Conservation (phyloP, 1,140 invertebrate genomes). For the Penaeus chinensis region DNA sequence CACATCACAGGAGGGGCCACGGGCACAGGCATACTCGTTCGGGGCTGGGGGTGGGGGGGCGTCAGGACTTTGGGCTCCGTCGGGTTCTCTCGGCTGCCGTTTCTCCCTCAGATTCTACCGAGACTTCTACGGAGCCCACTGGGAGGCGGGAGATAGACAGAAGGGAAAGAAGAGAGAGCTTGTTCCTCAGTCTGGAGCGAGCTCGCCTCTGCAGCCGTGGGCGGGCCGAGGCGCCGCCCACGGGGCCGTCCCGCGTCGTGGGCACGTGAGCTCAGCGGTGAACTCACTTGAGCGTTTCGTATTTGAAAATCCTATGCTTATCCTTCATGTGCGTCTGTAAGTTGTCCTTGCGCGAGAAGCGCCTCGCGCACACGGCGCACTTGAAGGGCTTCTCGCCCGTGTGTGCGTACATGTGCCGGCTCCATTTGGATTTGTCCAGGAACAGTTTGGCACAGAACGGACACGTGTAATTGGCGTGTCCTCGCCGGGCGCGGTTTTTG, state of each 20-base stretch:
- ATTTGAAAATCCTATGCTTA: conserved; percentile 50
- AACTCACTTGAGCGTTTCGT: not conserved
- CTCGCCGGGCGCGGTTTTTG: conserved; percentile 45
- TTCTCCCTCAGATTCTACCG: no score
- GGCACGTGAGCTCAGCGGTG: not conserved
- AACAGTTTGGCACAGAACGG: conserved; percentile 51
- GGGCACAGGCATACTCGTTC: no score
- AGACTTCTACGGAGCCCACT: no score
- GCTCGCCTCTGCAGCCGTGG: not conserved
- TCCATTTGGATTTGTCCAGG: conserved; percentile 59
- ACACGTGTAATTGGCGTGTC: conserved; percentile 47
- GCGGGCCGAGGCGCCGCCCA: no score
- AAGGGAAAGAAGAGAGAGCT: not conserved
- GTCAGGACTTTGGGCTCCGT: no score
- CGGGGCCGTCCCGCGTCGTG: no score
- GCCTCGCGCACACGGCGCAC: conserved; percentile 30
- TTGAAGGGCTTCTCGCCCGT: conserved; percentile 56
- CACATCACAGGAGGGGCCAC: no score
- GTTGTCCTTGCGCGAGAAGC: conserved; percentile 55
- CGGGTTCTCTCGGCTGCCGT: no score
- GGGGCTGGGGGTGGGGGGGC: no score
- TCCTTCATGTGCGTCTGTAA: conserved; percentile 55
- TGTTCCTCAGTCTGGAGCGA: not conserved
- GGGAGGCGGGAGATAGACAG: not conserved
- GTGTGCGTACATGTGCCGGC: conserved; percentile 52